Base-by-base conservation (phyloP, 1,140 invertebrate species). In the Fopius arisanus region DNA sequence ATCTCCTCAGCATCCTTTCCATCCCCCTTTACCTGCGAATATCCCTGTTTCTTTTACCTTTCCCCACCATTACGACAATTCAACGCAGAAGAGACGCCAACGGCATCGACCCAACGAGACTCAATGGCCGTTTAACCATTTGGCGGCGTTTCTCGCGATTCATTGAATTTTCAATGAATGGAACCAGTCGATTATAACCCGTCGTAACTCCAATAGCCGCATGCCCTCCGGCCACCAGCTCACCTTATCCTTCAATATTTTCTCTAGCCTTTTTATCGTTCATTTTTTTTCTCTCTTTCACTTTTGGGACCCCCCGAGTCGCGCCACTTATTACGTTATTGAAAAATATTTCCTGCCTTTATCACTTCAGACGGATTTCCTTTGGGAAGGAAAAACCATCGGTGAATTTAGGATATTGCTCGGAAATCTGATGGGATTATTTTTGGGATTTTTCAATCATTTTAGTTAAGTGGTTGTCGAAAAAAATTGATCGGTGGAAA, bases 141-240 rank as follows among this genome's bases (percentile, higher is more conserved):
- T 72, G 65, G 23, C 65, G 65, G 37, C 51, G 63, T 51, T 73
- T 72, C 48, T 67, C n/a, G 66, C 70, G 70, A 72, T 75, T 75
- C 73, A 73, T 75, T 75, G 67, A 77, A 71, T 76, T 76, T 59
- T 16, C 69, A 73, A 76, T 76, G 75, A 76, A 73, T 76, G 72
- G 41, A 73, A 48, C 41, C 23, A 31, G 29, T 68, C 16, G 63
- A 66, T 51, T 72, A 41, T 69, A 41, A 51, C 41, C 37, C 43
- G 12, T 43, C 43, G 54, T 26, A 59, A 59, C 54, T 6, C 54
- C 23, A 28, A 59, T 59, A 12, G 12, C 54, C 23, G 5, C 9
- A 14, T 21, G 23, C 14, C 23, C 54, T 26, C 23, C 10, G 12
- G 7, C 23, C 9, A 59, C 54, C 23, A 14, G 26, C 54, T 59